Evolutionary conservation across 2,113 vertebrate genomes (phyloP), one percentile per base, ranked within the genome.

Genomic region (Hippocampus abdominalis): DNA sequence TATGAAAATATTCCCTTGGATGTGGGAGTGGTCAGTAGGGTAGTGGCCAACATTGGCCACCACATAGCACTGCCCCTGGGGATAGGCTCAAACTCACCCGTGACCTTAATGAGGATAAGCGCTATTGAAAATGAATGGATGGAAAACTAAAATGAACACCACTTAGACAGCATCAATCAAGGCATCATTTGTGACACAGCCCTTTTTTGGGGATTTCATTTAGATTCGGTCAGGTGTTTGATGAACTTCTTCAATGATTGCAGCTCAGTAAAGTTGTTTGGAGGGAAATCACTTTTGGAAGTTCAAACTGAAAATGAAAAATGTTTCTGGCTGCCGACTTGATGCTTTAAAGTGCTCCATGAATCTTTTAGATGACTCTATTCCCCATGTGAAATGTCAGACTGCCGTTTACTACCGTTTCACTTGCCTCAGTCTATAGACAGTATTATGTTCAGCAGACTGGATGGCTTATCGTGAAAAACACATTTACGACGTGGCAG

Each of bases 311-410:
- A 57, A 57, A 27, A 13, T 57, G 25, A 57, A 57, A 57, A n/a
- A 57, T 16, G 23, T 57, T 57, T 57, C 25, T 29, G 54, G n/a
- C 54, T 10, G n/a, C 54, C 9, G 25, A 27, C 23, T 25, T 13
- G 54, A 57, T 23, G n/a, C 25, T 27, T 29, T 27, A 27, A 57
- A 57, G 23, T 27, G 56, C 56, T 29, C 23, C 25, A 57, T 57
- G 23, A 57, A 57, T 57, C 56, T 57, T 57, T 57, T 27, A 27
- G 56, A 57, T 57, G 56, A 57, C 56, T 27, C 27, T 57, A 27
- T 57, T 27, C 56, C 32, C 56, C 25, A 57, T 29, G 56, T 57
- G 56, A 57, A 57, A 57, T 57, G 56, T 57, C 56, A 57, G 56
- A 57, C 25, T 8, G 56, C 56, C 56, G 12, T 29, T 57, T 57